Percentiles rank a stretch among this genome's conserved stretches.
Conservation (phyloP, 2,888 invertebrate species). For the Melanostoma scalare region DNA sequence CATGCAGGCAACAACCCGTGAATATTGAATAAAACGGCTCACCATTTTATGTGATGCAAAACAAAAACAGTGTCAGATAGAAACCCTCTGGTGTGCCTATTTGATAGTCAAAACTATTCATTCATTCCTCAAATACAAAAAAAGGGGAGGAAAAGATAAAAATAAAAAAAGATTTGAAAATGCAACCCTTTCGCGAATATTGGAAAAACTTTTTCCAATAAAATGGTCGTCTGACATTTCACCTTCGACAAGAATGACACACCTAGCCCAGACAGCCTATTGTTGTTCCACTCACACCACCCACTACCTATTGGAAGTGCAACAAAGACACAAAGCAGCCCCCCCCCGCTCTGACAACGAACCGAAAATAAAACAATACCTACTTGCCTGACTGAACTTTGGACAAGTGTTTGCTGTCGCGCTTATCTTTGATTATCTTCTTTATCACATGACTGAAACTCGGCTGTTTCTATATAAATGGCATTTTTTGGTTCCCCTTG, state of each 20-base stretch:
- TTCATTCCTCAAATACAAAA: conserved; percentile 13
- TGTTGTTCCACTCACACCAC: conserved; percentile 47
- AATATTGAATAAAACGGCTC: conserved; percentile 53
- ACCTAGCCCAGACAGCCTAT: conserved; percentile 43
- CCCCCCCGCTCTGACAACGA: background rate
- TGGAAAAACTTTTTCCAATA: conserved; percentile 9
- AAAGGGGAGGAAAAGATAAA: background rate
- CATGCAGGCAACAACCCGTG: conserved; percentile 41
- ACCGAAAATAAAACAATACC: conserved; percentile 19
- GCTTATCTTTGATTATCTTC: conserved; percentile 60
- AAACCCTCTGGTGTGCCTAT: conserved; percentile 9
- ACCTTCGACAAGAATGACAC: conserved; percentile 22
- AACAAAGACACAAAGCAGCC: conserved; percentile 20
- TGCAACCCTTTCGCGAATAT: conserved; percentile 8
- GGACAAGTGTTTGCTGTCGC: conserved; percentile 54
- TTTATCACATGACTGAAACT: conserved; percentile 47
- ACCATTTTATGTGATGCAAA: conserved; percentile 22
- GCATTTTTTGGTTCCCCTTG: background rate
- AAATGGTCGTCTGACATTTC: conserved; percentile 29
- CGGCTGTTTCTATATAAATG: background rate
- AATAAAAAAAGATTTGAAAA: conserved; percentile 6
- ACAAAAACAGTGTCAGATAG: background rate
- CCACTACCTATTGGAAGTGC: background rate
- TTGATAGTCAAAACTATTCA: conserved; percentile 20
- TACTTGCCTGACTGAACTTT: conserved; percentile 52